phyloP scores from a whole-genome alignment of 2,888 invertebrate species.

The Drosophila macrospina region DNA sequence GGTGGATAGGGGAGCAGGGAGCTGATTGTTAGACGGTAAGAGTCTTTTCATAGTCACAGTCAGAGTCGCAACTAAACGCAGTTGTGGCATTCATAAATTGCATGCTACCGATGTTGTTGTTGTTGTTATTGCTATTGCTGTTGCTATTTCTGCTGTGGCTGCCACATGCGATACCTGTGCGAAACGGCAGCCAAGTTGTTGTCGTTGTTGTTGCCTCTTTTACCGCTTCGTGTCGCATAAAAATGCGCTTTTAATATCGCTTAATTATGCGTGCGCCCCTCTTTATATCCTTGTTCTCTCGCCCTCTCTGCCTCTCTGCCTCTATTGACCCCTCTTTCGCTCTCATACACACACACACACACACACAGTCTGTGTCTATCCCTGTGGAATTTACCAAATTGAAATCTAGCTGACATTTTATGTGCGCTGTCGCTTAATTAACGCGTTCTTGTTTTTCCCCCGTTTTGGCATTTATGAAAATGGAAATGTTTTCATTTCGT shows the following conservation, averaged over 20 bases:
- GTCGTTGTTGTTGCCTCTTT: conserved; percentile 41
- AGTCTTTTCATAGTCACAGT: conserved; percentile 22
- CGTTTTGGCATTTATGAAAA: conserved; percentile 70
- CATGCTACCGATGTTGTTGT: conserved; percentile 24
- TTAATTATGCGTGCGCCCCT: conserved; percentile 67
- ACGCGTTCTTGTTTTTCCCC: conserved; percentile 49
- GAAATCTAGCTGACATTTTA: conserved; percentile 72
- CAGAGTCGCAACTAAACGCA: conserved; percentile 54
- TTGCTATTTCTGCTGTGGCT: conserved; percentile 46
- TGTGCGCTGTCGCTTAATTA: conserved; percentile 72
- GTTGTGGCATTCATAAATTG: conserved; percentile 79
- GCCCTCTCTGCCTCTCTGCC: neutral
- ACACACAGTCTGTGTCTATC: too few relatives aligned
- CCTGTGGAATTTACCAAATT: conserved; percentile 51
- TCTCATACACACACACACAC: too few relatives aligned
- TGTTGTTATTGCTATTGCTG: conserved; percentile 32
- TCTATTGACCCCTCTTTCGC: neutral
- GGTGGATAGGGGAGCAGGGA: neutral
- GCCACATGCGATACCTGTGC: conserved; percentile 80
- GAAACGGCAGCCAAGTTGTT: conserved; percentile 58
- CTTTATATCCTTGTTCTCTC: neutral
- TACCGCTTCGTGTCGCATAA: conserved; percentile 72
- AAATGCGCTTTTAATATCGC: conserved; percentile 79
- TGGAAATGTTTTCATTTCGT: conserved; percentile 74
- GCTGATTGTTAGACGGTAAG: conserved; percentile 8